Evolutionary conservation across 2,888 invertebrate genomes (phyloP).

Genomic region (Macrosoma leucophasiata): DNA sequence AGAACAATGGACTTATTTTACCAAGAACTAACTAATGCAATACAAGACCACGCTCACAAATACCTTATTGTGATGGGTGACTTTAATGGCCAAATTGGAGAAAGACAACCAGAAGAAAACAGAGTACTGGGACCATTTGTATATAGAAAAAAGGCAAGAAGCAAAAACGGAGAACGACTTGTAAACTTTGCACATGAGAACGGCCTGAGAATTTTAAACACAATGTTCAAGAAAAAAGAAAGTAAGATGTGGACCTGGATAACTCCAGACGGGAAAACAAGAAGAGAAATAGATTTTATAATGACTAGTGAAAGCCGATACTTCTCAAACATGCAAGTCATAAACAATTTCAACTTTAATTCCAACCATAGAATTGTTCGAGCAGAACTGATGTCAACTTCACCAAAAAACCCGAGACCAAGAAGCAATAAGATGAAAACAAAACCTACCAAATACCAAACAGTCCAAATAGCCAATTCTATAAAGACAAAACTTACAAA

Average conservation of each 20-base stretch:
- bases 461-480: background rate
- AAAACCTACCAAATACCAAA: slow-evolving; percentile 9
- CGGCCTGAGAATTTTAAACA: slow-evolving; percentile 4
- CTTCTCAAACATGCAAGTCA: slow-evolving; percentile 5
- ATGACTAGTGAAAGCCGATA: slow-evolving; percentile 10
- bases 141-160: slow-evolving; percentile 12
- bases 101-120: slow-evolving; percentile 19
- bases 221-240: slow-evolving; percentile 6
- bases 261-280: slow-evolving; percentile 18
- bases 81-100: slow-evolving; percentile 20
- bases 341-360: slow-evolving; percentile 24
- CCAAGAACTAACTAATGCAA: slow-evolving; percentile 32
- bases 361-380: slow-evolving; percentile 18
- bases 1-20: slow-evolving; percentile 3
- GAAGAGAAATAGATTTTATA: slow-evolving; percentile 26
- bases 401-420: slow-evolving; percentile 13
- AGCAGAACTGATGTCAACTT: slow-evolving; percentile 10
- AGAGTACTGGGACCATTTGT: slow-evolving; percentile 16
- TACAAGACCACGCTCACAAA: slow-evolving; percentile 8
- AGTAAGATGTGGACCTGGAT: slow-evolving; percentile 11
- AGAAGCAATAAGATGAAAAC: slow-evolving; percentile 8
- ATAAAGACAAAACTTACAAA: background rate
- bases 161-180: slow-evolving; percentile 9
- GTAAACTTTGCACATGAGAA: slow-evolving; percentile 7
- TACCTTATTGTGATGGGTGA: slow-evolving; percentile 17